Conservation (phyloP, 92 coral and sea anemone species). For the Siderastrea radians region DNA sequence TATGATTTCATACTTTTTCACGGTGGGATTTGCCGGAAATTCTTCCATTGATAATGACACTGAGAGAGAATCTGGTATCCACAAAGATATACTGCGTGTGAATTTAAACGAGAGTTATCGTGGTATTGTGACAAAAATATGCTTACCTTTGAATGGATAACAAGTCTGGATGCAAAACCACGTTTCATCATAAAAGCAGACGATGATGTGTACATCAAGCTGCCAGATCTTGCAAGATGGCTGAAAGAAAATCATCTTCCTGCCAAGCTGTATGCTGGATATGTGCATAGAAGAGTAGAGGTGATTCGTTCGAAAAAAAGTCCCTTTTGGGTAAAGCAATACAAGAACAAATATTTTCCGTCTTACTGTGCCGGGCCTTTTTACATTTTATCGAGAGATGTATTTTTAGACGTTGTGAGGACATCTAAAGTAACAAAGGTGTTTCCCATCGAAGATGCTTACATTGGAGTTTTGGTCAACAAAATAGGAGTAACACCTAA, state of each 20-base stretch:
- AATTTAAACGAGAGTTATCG: not conserved
- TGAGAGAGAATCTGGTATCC: not conserved
- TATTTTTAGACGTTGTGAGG: not conserved
- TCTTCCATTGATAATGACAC: not conserved
- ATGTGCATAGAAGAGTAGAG: not conserved
- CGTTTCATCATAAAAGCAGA: conserved; percentile 2
- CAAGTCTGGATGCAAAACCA: not conserved
- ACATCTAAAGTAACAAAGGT: not conserved
- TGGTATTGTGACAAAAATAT: not conserved
- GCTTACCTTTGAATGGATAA: not conserved
- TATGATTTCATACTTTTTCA: not conserved
- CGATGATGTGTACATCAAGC: conserved; percentile 2
- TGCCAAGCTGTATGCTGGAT: not conserved
- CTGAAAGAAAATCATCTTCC: not conserved
- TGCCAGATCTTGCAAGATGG: not conserved
- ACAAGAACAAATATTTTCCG: not conserved
- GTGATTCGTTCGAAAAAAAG: not conserved
- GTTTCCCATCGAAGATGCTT: conserved; percentile 11
- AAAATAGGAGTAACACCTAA: not conserved
- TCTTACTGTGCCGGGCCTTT: not conserved
- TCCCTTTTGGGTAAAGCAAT: not conserved
- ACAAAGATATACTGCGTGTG: conserved; percentile 14
- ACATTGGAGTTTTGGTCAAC: not conserved
- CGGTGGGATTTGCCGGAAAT: conserved; percentile 1
- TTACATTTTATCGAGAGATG: conserved; percentile 1